Percentiles rank a stretch among this genome's conserved stretches.
Evolutionary conservation across 2,113 vertebrate genomes (phyloP).

Genomic region (Daboia siamensis): DNA sequence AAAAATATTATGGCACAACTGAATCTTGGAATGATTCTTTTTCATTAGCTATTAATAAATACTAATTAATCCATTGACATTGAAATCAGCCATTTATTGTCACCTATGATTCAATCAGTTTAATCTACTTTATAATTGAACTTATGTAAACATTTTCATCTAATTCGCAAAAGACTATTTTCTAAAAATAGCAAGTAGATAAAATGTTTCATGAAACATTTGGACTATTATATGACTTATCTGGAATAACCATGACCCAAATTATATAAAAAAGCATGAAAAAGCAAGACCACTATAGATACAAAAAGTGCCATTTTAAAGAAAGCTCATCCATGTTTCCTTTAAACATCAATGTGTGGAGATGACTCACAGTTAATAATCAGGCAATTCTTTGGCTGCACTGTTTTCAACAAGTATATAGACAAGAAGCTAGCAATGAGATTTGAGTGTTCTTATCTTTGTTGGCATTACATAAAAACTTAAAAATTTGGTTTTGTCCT

Average conservation of each 20-base stretch:
- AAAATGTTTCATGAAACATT: conserved; percentile 6
- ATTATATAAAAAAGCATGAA: neutral
- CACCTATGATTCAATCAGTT: conserved; percentile 37
- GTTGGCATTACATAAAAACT: neutral
- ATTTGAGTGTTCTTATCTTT: neutral
- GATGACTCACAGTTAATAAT: neutral
- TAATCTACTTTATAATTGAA: conserved; percentile 25
- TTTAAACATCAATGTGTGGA: neutral
- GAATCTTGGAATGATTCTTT: conserved; percentile 19
- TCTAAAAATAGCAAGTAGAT: conserved; percentile 36
- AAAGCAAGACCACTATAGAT: neutral
- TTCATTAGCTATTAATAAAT: conserved; percentile 16
- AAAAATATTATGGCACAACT: conserved; percentile 34
- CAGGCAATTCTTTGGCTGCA: neutral
- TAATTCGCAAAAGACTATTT: neutral
- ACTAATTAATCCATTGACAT: conserved; percentile 30
- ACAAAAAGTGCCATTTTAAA: neutral
- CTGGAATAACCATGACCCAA: conserved; percentile 2
- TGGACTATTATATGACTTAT: neutral
- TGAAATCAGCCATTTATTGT: conserved; percentile 34
- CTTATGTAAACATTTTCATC: conserved; percentile 9
- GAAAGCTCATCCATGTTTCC: neutral
- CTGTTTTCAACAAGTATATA: neutral
- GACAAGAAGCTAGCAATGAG: neutral
- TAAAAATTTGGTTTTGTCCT: too few relatives aligned